These are phyloP conservation scores for Osmerus mordax DNA, from an alignment of 2,113 vertebrate species.

Conservation along the genomic window DNA sequence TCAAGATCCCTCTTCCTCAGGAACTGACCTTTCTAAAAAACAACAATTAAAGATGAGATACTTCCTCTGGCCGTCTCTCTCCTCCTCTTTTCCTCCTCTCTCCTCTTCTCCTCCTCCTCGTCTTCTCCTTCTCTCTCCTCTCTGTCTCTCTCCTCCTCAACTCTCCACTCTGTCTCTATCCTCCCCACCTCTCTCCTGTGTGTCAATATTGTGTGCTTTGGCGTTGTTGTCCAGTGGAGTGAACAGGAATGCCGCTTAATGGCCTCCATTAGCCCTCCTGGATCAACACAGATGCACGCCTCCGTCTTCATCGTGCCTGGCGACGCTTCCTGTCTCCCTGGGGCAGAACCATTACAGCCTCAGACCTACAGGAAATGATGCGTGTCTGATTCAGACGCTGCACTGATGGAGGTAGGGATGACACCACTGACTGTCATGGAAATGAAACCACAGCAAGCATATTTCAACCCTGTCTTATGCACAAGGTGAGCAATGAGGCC, in stretches of 20 bases:
- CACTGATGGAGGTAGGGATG: background rate
- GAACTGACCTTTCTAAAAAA: too few species aligned
- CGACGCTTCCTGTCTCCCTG: slow-evolving; percentile 24
- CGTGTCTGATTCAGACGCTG: slow-evolving; percentile 28
- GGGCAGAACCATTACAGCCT: slow-evolving; percentile 19
- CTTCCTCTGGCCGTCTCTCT: too few species aligned
- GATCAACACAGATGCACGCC: slow-evolving; percentile 33
- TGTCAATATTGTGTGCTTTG: slow-evolving; percentile 23
- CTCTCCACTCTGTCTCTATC: background rate
- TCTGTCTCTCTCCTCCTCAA: background rate
- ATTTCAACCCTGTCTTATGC: too few species aligned
- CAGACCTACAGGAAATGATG: slow-evolving; percentile 42
- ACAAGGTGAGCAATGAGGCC: too few species aligned
- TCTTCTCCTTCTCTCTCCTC: background rate
- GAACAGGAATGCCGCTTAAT: slow-evolving; percentile 45
- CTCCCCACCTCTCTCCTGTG: background rate
- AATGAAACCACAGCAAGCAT: too few species aligned
- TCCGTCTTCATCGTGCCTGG: slow-evolving; percentile 27
- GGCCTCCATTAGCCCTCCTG: slow-evolving; percentile 41
- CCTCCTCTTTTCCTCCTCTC: too few species aligned
- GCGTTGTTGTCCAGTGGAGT: slow-evolving; percentile 27
- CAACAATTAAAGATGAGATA: too few species aligned
- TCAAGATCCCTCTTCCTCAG: too few species aligned
- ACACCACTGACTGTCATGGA: background rate
- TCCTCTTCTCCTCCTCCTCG: too few species aligned